Conservation (phyloP, 53 echinoderm and acorn worm genomes). For the Apostichopus leukothele region DNA sequence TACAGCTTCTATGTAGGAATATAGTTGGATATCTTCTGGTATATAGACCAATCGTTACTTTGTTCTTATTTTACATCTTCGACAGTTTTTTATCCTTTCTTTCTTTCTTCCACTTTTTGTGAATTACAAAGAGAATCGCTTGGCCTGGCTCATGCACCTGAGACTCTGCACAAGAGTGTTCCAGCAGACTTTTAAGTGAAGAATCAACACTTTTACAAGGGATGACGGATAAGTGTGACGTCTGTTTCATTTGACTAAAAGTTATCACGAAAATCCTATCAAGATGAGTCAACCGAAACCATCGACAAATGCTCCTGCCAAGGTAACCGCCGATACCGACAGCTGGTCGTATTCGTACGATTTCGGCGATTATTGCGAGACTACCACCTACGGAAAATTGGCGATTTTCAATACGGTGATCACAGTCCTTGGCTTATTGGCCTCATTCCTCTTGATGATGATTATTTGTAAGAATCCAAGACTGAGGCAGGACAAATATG, state of each 20-base stretch:
- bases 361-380: not conserved
- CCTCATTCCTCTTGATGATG: not conserved
- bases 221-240: not conserved
- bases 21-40: no score
- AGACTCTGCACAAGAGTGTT: no score
- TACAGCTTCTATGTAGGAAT: no score
- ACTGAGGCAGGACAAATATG: constrained; percentile 18
- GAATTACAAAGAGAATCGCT: no score
- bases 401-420: not conserved
- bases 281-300: not conserved
- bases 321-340: not conserved
- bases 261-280: not conserved
- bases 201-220: no score
- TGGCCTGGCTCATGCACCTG: no score
- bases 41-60: no score
- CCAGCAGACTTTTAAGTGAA: no score
- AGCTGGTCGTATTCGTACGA: constrained; percentile 22
- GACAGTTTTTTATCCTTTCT: no score
- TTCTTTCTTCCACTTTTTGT: no score
- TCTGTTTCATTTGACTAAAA: not conserved
- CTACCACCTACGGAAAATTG: not conserved
- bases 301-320: not conserved
- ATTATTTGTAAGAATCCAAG: constrained; percentile 15
- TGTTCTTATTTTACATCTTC: no score
- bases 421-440: not conserved